Evolutionary conservation across 2,113 vertebrate genomes (phyloP), one percentile per base, ranked within the genome.

Genomic region (Rousettus leschenaultii): DNA sequence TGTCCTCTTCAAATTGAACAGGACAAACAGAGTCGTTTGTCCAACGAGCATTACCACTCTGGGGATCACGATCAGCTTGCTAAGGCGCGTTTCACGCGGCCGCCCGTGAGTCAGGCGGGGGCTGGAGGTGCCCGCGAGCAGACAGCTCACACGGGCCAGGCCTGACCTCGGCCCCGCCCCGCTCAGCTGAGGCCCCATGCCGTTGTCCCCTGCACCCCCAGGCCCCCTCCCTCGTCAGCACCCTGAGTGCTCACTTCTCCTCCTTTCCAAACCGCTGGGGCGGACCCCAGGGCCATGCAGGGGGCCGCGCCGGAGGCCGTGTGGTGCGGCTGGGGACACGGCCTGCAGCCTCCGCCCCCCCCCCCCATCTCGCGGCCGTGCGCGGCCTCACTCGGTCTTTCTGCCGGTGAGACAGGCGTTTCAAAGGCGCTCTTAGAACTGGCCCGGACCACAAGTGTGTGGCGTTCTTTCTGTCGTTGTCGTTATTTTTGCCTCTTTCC

Each of bases 371-470:
- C 30, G 7, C 9, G 12, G 65, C 26, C 15, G 4, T 4, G n/a
- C 24, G 7, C 57, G 9, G 57, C 57, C 22, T 59, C 21, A 11
- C 80, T 63, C 7, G 0, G 9, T 26, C 28, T 71, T 5, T 28
- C 35, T 6, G 4, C 21, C 55, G 24, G 40, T 33, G 1, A 6
- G 24, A 7, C 3, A 5, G 51, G 2, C 1, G 0, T 28, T 9
- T 26, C 4, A 6, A 59, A 33, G 22, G 28, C 0, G 16, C 16
- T 1, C 48, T 3, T 12, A 12, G 38, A 24, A 3, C 7, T 2
- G 33, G 13, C 73, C 1, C 48, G 0, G n/a, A 1, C 21, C 51
- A 4, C 19, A 5, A 1, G 1, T 3, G 3, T 19, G 1, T 3
- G 4, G 38, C 19, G 2, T 24, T 8, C 51, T 55, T 9, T 5